Evolutionary conservation across 2,888 invertebrate species (phyloP), one percentile per base, ranked within the genome.

Genomic region (Imbricaverruca yamaguchii): DNA sequence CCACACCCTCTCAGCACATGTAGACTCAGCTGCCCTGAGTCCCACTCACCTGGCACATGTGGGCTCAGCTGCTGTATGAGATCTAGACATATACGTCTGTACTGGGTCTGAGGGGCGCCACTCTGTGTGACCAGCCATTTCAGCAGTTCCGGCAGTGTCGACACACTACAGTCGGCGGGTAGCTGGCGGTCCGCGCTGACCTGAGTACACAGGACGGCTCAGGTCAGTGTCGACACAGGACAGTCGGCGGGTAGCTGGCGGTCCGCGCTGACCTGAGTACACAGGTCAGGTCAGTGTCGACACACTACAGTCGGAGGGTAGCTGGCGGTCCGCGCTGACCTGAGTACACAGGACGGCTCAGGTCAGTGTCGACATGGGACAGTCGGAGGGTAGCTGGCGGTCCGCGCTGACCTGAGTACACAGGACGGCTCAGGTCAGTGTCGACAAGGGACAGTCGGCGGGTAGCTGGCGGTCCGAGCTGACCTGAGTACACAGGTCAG

Each of bases 11-110:
- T 39, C 39, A 4, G 39, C 39, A 39, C 39, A 4, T 39, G 39
- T 39, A 4, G 39, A 39, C 2, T 39, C 39, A 39, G 39, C 39
- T 39, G 39, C 39, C 39, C 39, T 39, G 39, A 39, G 39, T 4
- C 39, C 39, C 39, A 11, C 56, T 39, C 15, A 56, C 80, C 81
- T 6, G 81, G 74, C 59, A 15, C 39, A 11, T 80, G 80, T 6
- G 83, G 82, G 25, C 81, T 57, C 10, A 83, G 80, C 18, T 80
- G 67, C 12, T 67, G 81, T 13, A 83, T 18, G 21, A 83, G 81
- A 18, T 81, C 79, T 80, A 83, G 80, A 57, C 81, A 83, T n/a
- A 74, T 65, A 74, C 81, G 82, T 39, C 83, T 74, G 67, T 67
- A 82, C 25, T 82, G 69, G 10, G 80, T 23, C 65, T 83, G 80